Evolutionary conservation across 2,888 invertebrate species (phyloP), one percentile per base, ranked within the genome.

Genomic region (Leptothorax acervorum): DNA sequence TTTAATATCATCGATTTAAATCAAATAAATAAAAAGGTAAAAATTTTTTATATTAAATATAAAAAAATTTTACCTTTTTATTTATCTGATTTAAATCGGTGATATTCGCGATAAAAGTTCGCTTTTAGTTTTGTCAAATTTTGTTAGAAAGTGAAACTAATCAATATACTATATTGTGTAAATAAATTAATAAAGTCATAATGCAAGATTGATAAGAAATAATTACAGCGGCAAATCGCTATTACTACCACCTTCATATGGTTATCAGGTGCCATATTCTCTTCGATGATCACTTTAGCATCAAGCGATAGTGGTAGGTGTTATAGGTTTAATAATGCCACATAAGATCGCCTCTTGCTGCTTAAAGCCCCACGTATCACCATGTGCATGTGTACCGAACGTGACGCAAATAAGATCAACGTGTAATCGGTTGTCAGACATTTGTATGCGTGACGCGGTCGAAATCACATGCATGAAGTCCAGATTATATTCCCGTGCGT

Each of bases 361-460:
- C 88, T 89, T 88, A 84, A 87, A 90, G 86, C 87, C 35, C 55
- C 63, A 39, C 53, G 76, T 81, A 75, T 84, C 62, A 68, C 78
- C 57, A 12, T 63, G 63, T 60, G 83, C 62, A 68, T 90, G 90
- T 89, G 88, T 87, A 87, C 90, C 73, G 90, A 89, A 89, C 89
- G 89, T 90, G 89, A 88, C 79, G 86, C 90, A 87, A 89, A 88
- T 90, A 86, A 88, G 90, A 90, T 89, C 86, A 85, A 84, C 83
- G 84, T 66, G 83, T 90, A 89, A 89, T 88, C 86, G 82, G 83
- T 81, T 71, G 84, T 76, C 82, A 83, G 85, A 85, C 82, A 82
- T 86, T 85, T 84, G 84, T 84, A 84, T 83, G 85, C 83, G 82
- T 83, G 78, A 85, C 82, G 82, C 73, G 60, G 63, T 39, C 31